Conservation (phyloP, 2,797 vertebrate genomes). For the Psittacula echo region DNA sequence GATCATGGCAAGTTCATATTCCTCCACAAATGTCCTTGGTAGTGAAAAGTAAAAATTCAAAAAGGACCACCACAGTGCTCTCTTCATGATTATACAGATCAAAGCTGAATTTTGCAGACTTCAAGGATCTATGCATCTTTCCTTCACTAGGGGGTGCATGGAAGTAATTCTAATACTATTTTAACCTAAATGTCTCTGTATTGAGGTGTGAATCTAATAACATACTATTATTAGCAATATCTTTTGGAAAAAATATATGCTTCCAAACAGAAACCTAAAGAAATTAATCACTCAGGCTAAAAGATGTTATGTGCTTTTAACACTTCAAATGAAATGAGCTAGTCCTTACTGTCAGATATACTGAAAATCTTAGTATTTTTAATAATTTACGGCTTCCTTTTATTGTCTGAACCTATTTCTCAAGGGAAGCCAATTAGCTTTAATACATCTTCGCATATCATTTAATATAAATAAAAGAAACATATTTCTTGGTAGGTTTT, state of each 20-base stretch:
- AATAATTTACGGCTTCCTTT: conserved; percentile 5
- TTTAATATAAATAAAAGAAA: not conserved
- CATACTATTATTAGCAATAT: not conserved
- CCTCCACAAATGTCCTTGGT: not conserved
- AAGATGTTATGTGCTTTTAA: conserved; percentile 7
- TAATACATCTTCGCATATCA: not conserved
- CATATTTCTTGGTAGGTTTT: not conserved
- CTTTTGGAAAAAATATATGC: not conserved
- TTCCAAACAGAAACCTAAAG: conserved; percentile 9
- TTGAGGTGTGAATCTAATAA: not conserved
- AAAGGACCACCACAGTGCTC: not conserved
- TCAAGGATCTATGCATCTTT: not conserved
- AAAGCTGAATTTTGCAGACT: not conserved
- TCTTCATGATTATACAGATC: not conserved
- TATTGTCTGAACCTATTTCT: not conserved
- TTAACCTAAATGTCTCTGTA: not conserved
- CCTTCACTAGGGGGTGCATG: not conserved
- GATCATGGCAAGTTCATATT: not conserved
- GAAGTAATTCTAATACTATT: not conserved
- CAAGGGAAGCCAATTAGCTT: conserved; percentile 9
- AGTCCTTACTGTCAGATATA: not conserved
- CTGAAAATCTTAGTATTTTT: conserved; percentile 24
- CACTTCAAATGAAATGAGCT: conserved; percentile 9
- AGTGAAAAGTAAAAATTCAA: not conserved
- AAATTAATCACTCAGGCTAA: conserved; percentile 30